Evolutionary conservation across 1,140 invertebrate species (phyloP).

Genomic region (Drosophila ercepeae): DNA sequence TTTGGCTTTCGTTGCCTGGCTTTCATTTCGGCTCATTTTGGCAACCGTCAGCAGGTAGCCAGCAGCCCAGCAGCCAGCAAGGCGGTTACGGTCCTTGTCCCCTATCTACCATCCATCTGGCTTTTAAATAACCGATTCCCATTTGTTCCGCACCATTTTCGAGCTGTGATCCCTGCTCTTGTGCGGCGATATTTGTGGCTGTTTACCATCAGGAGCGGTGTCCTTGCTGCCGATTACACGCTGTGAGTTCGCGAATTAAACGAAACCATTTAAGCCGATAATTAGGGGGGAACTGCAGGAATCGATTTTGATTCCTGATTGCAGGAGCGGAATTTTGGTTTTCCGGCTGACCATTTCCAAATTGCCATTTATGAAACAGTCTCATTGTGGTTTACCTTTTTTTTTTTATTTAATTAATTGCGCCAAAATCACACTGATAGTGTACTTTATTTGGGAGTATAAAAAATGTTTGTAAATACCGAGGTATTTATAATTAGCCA

Average conservation of each 20-base stretch:
- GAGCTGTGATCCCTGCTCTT: slow-evolving; percentile 27
- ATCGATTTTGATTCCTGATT: neutral
- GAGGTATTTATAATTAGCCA: no score
- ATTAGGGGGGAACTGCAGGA: slow-evolving; percentile 10
- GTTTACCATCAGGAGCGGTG: slow-evolving; percentile 18
- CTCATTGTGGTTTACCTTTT: neutral
- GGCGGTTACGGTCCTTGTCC: slow-evolving; percentile 7
- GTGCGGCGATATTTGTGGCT: slow-evolving; percentile 8
- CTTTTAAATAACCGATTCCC: slow-evolving; percentile 55
- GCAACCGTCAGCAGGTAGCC: slow-evolving; percentile 11
- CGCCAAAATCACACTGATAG: neutral
- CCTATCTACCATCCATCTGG: slow-evolving; percentile 28
- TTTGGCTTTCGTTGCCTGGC: slow-evolving; percentile 25
- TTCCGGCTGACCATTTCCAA: neutral
- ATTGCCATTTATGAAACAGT: neutral
- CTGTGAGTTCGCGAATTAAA: slow-evolving; percentile 20
- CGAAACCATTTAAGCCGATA: slow-evolving; percentile 27
- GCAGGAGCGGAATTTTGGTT: neutral
- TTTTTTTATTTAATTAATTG: neutral
- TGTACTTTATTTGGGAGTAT: neutral
- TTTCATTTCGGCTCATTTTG: slow-evolving; percentile 57
- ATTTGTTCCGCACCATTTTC: slow-evolving; percentile 45
- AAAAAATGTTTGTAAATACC: neutral
- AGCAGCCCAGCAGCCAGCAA: neutral
- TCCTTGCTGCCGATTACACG: slow-evolving; percentile 40